Evolutionary conservation across 2,797 vertebrate species (phyloP), one percentile per base, ranked within the genome.

Genomic region (Manis crassicaudata): DNA sequence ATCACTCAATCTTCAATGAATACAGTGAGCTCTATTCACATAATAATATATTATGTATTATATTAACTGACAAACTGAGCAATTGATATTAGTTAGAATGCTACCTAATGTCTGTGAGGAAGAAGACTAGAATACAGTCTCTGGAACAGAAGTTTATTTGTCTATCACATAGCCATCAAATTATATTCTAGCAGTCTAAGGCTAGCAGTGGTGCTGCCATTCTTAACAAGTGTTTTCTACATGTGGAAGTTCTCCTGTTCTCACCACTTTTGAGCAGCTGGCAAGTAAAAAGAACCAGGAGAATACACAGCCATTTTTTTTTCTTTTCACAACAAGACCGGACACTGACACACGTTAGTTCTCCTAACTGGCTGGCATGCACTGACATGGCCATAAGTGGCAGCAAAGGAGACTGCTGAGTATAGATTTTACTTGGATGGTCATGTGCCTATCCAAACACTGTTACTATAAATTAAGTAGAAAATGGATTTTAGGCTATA

Each of bases 401-500:
- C 40, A 88, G 11, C 3, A 94, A 20, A 85, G 11, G 8, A 73
- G 29, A 2, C 3, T 52, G 32, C 17, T 7, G 4, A n/a, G 29
- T 40, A 0, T 72, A 63, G 11, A 35, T 95, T 86, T 85, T 32
- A 56, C 20, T 18, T 84, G 21, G n/a, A 58, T 25, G 9, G 7
- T 7, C 23, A 40, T 70, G 7, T 68, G 5, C 37, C 72, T 85
- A 23, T 21, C 40, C 90, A 82, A 50, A 79, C 4, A 20, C 6
- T 40, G 12, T 86, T 46, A 32, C 35, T 76, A 76, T 52, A 77
- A 76, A 81, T 67, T 73, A 75, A 80, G n/a, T 35, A 40, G 16
- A 92, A 21, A 88, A 83, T 58, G 17, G 3, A 63, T 81, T 73
- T 72, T 90, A 58, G 25, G 20, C 18, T 83, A 77, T 27, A 94